phyloP scores from a whole-genome alignment of 2,888 invertebrate genomes.

The Epirrita christyi region DNA sequence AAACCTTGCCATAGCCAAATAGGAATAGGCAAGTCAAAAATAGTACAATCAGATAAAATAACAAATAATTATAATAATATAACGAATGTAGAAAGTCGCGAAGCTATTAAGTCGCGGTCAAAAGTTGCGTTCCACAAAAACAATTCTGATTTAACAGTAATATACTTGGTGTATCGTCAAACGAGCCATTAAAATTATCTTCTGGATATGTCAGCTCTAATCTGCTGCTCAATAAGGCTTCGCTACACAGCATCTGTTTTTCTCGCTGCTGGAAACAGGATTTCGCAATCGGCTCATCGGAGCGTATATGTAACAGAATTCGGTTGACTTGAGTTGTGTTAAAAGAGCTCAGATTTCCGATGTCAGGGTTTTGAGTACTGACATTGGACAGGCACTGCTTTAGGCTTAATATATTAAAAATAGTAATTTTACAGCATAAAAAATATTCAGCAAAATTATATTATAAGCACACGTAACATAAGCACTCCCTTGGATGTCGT shows the following conservation, averaged over 20 bases:
- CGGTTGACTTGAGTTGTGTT: constrained; percentile 23
- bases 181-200: constrained; percentile 73
- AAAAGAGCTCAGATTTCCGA: constrained; percentile 26
- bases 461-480: no score
- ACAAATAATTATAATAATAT: no score
- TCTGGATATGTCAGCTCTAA: constrained; percentile 67
- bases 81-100: no score
- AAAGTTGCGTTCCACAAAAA: constrained; percentile 7
- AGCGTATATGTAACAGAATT: constrained; percentile 37
- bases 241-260: constrained; percentile 19
- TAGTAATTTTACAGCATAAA: no score
- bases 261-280: constrained; percentile 23
- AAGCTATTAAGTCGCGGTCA: neutral
- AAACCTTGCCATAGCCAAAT: no score
- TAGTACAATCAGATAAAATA: no score
- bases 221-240: constrained; percentile 55
- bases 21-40: no score
- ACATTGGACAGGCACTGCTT: neutral
- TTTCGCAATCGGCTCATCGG: constrained; percentile 35
- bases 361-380: neutral
- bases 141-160: constrained; percentile 25
- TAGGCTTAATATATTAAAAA: no score
- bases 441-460: neutral
- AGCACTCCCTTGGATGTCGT: no score
- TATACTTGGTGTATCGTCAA: constrained; percentile 58